Evolutionary conservation across 2,888 invertebrate species (phyloP), one percentile per base, ranked within the genome.

Genomic region (Hetaerina titia): DNA sequence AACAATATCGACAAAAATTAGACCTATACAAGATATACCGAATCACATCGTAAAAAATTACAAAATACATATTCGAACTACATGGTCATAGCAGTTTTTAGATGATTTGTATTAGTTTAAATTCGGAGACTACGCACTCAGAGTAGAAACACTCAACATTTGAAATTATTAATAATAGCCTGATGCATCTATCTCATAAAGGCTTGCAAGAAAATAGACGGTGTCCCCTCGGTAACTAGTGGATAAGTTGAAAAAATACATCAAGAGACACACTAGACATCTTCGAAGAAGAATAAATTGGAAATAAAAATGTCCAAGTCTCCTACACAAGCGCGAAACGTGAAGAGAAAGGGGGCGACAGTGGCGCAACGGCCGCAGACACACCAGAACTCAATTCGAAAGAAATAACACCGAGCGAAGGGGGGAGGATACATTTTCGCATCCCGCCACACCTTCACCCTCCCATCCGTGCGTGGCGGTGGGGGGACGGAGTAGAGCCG

Each of bases 351-450:
- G 31, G 13, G 31, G 25, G 8, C 22, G 6, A n/a, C 69, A 22
- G n/a, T 7, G 31, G 31, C 25, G 31, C 13, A 81, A 81, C 81
- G 81, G 15, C 81, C 31, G 81, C 81, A 81, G 31, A 31, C 81
- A 31, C 81, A 81, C 81, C 81, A 13, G 31, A 81, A 81, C 81
- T 81, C 81, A 81, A 81, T 81, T 81, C 31, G 11, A 81, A 81
- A 81, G 31, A 81, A 81, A 31, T 31, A 81, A 31, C 81, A 22
- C 81, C 81, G 81, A 81, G 25, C 25, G 31, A n/a, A 9, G 31
- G 13, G 25, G 81, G 31, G 13, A 31, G 31, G 81, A 81, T 81
- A 81, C 31, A 81, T 81, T 81, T 31, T 15, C 25, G 81, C 81
- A 81, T 81, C 81, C 25, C 81, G 31, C 25, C 81, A 15, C 31